Evolutionary conservation across 2,888 invertebrate genomes (phyloP), one percentile per base, ranked within the genome.

Genomic region (Congeria kusceri): DNA sequence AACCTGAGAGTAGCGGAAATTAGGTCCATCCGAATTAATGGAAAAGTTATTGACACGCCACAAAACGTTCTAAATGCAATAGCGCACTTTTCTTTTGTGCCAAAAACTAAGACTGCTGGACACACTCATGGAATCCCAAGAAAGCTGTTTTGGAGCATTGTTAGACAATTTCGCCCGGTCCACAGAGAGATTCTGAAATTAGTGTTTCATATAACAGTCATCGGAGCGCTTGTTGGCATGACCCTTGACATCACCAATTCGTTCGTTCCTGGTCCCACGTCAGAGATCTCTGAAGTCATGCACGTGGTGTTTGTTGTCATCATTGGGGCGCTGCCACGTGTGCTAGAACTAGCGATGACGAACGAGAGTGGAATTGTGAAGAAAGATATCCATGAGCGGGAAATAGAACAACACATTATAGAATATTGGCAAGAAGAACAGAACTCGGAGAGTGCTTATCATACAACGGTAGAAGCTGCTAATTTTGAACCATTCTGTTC

Each of bases 221-320:
- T 69, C 20, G 29, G 47, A 5, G 15, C 47, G 44, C 29, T 61
- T 13, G 29, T 69, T 27, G 20, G 20, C 15, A 13, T 62, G 13
- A 46, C 69, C 7, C 7, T 69, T 15, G 15, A 20, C 46, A 69
- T 69, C 15, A 69, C 62, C 2, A 23, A 27, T 46, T 15, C 46
- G 15, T 46, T 49, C 20, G 27, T 47, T 3, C 49, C 62, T 20
- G 69, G 69, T n/a, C 25, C 32, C 27, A 62, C 61, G 23, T 49
- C 47, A 28, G 61, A 62, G 29, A 59, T 69, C 15, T 49, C 69
- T 20, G 69, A 69, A 9, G 69, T 69, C 32, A 69, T 69, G 69
- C 69, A 69, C 25, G 69, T 61, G 3, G 59, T 69, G 29, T 69
- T 69, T 47, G 29, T 69, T 11, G 28, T 69, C 4, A 62, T 61